Conservation (phyloP, 2,113 vertebrate species). For the Octodon degus region DNA sequence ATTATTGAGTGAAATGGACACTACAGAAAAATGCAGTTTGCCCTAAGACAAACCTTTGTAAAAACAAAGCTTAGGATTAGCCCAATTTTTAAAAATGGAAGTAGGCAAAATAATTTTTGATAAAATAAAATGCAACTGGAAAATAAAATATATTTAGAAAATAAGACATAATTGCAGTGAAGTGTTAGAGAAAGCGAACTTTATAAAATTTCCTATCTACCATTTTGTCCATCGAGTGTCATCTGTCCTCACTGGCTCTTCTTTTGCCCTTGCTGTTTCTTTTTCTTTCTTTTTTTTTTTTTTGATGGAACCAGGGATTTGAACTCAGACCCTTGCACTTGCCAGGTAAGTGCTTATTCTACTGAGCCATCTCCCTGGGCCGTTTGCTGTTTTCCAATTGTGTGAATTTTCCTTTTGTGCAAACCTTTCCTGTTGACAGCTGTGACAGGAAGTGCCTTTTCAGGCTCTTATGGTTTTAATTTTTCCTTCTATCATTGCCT, state of each 20-base stretch:
- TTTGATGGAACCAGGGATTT: no score
- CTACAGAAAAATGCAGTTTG: neutral
- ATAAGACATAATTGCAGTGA: neutral
- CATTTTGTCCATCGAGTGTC: neutral
- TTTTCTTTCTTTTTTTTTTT: no score
- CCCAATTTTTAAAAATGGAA: neutral
- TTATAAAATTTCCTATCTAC: neutral
- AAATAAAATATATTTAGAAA: neutral
- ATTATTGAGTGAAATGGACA: neutral
- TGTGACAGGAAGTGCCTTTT: constrained; percentile 6
- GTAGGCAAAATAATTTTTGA: neutral
- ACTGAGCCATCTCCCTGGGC: no score
- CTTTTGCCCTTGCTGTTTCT: neutral
- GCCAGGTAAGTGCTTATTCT: no score
- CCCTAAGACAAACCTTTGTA: neutral
- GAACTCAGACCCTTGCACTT: no score
- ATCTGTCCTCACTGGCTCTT: neutral
- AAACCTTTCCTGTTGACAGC: neutral
- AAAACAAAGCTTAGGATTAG: neutral
- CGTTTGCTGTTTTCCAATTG: neutral
- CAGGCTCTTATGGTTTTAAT: neutral
- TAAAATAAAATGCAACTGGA: neutral
- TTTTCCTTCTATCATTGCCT: neutral
- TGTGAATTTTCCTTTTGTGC: neutral
- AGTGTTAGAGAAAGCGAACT: neutral